Conservation (phyloP, 2,113 vertebrate genomes). For the Grantiella picta region DNA sequence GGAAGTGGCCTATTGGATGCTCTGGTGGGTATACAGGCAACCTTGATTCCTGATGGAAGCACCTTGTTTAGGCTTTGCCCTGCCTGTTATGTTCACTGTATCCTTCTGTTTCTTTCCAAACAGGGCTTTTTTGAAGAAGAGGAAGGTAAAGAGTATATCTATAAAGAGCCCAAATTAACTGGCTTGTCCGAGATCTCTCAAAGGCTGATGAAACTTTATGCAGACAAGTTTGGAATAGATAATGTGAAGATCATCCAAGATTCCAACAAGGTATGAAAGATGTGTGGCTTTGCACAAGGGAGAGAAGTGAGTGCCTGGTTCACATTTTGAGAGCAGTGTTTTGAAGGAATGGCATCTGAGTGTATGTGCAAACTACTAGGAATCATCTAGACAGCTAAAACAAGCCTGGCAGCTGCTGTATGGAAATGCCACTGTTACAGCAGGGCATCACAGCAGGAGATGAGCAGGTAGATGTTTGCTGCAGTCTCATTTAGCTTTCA, state of each 20-base stretch:
- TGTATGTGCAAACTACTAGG: background rate
- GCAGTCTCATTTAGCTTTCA: background rate
- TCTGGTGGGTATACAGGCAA: background rate
- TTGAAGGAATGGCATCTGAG: background rate
- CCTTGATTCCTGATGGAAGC: background rate
- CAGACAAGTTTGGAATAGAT: constrained; percentile 96
- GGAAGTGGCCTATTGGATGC: background rate
- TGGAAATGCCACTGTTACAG: background rate
- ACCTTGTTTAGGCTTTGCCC: background rate
- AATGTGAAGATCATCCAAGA: constrained; percentile 99
- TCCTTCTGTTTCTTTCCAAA: constrained; percentile 35
- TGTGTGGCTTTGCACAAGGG: accelerated
- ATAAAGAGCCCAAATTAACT: constrained; percentile 97
- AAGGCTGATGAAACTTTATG: constrained; percentile 93
- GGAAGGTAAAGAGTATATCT: constrained; percentile 98
- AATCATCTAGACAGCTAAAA: background rate
- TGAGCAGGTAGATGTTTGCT: background rate
- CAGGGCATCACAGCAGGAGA: background rate
- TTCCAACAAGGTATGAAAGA: constrained; percentile 89
- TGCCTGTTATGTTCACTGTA: background rate
- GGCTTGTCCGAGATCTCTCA: constrained; percentile 98
- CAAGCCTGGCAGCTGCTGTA: background rate
- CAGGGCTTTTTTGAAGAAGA: constrained; percentile 99
- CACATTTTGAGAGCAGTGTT: background rate
- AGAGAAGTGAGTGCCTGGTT: background rate